phyloP scores from a whole-genome alignment of 2,113 vertebrate genomes.

The Leptobrachium leishanense region DNA sequence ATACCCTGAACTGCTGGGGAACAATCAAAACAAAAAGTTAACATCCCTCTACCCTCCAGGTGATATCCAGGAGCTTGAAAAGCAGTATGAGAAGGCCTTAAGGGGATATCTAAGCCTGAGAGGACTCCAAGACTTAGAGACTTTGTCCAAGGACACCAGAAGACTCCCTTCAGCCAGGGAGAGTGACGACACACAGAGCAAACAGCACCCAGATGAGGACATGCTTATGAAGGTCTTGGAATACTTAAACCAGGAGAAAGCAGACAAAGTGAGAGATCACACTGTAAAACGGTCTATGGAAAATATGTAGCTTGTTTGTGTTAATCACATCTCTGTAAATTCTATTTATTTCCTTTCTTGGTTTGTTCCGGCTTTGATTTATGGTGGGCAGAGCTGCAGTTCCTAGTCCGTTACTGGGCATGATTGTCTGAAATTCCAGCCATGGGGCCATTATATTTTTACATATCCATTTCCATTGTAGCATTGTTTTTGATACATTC shows the following conservation, averaged over 20 bases:
- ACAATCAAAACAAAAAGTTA: constrained; percentile 67
- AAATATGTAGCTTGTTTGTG: constrained; percentile 69
- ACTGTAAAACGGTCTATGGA: constrained; percentile 75
- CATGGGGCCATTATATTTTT: constrained; percentile 14
- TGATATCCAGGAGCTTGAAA: constrained; percentile 59
- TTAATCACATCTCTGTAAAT: constrained; percentile 8
- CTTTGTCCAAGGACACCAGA: constrained; percentile 63
- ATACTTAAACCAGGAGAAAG: constrained; percentile 82
- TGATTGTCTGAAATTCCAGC: constrained; percentile 14
- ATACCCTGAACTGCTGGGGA: constrained; percentile 73
- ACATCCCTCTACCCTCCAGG: constrained; percentile 62
- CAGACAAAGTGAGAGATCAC: constrained; percentile 75
- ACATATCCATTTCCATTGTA: constrained; percentile 4
- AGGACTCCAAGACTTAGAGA: constrained; percentile 67
- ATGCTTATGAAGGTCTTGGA: constrained; percentile 82
- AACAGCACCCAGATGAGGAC: constrained; percentile 77
- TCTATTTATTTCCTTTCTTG: constrained; percentile 21
- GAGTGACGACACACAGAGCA: constrained; percentile 58
- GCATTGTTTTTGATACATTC: constrained; percentile 39
- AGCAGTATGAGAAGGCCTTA: constrained; percentile 71
- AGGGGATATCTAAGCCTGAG: constrained; percentile 76
- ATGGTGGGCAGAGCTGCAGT: constrained; percentile 5
- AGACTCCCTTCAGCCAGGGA: constrained; percentile 63
- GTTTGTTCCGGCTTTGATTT: constrained; percentile 20
- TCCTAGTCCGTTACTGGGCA: constrained; percentile 9